Evolutionary conservation across 2,113 vertebrate species (phyloP), one percentile per base, ranked within the genome.

Genomic region (Toxostoma redivivum): DNA sequence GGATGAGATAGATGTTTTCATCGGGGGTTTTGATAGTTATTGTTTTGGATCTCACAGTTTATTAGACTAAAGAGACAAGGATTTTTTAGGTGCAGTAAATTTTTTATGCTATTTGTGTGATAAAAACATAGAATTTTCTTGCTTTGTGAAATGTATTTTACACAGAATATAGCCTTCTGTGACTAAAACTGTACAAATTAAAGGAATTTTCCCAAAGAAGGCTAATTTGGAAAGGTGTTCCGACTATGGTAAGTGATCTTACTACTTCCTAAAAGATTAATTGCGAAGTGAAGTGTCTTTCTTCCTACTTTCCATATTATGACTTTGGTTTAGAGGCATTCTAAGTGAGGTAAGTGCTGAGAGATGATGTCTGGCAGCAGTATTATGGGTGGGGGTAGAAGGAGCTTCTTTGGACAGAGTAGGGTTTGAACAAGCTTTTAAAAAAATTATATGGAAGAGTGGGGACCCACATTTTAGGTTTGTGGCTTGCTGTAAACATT

Each of bases 331-430:
- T 74, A 79, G 77, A 80, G 73, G 35, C 45, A 53, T 58, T 92
- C 12, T 81, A 58, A 72, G 54, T 81, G 87, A 97, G 91, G 94
- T 97, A 95, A 88, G 90, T 95, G 54, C 20, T 90, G 96, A 82
- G 42, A 84, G 42, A 79, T 51, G 58, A 5, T 72, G 76, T n/a
- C 88, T 53, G 47, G 47, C 14, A 61, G 30, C 27, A 66, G 12
- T 23, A 7, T 61, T 81, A 45, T 6, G 5, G 14, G 2, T 66
- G 7, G 25, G 20, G 12, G 23, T 18, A 73, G 61, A 76, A 47
- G 11, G 22, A 92, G 12, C 16, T 5, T 6, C 33, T 90, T 89
- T 28, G 37, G 35, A 24, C 60, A 82, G 38, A 57, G 30, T 9
- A 50, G 31, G 11, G 31, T 24, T 38, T 33, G 3, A 8, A n/a